Percentiles rank a stretch among this genome's conserved stretches.
Conservation (phyloP, 2,888 invertebrate species). For the Agrotis exclamationis region DNA sequence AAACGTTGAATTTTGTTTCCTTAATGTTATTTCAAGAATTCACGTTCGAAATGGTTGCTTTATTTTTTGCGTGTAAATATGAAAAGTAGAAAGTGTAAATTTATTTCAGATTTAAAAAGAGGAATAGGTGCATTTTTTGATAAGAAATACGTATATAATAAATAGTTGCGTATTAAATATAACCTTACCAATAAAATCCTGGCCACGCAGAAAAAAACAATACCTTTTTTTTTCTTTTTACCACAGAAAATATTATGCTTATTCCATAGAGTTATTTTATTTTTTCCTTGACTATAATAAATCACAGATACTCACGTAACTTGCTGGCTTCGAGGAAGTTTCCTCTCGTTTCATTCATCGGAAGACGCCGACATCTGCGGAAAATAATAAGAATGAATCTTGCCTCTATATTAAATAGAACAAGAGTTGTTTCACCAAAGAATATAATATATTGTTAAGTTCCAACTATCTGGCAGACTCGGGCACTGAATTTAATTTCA, state of each 20-base stretch:
- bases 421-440: slow-evolving; percentile 30
- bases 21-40: slow-evolving; percentile 25
- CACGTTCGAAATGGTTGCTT: slow-evolving; percentile 12
- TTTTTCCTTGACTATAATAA: slow-evolving; percentile 21
- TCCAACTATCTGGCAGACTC: slow-evolving; percentile 32
- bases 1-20: slow-evolving; percentile 35
- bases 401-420: slow-evolving; percentile 30
- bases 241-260: slow-evolving; percentile 11
- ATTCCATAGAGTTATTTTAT: slow-evolving; percentile 7
- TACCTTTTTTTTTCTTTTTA: background rate
- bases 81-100: too few species aligned
- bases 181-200: background rate
- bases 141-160: background rate
- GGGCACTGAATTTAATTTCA: slow-evolving; percentile 37
- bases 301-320: slow-evolving; percentile 56
- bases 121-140: background rate
- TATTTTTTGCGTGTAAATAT: slow-evolving; percentile 15
- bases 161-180: background rate
- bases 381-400: slow-evolving; percentile 51
- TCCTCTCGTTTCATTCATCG: slow-evolving; percentile 34
- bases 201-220: background rate
- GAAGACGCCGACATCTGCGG: slow-evolving; percentile 56
- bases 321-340: slow-evolving; percentile 28
- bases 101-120: too few species aligned
- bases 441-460: slow-evolving; percentile 41